phyloP scores from a whole-genome alignment of 2,888 invertebrate genomes.

The Hybos culiciformis region DNA sequence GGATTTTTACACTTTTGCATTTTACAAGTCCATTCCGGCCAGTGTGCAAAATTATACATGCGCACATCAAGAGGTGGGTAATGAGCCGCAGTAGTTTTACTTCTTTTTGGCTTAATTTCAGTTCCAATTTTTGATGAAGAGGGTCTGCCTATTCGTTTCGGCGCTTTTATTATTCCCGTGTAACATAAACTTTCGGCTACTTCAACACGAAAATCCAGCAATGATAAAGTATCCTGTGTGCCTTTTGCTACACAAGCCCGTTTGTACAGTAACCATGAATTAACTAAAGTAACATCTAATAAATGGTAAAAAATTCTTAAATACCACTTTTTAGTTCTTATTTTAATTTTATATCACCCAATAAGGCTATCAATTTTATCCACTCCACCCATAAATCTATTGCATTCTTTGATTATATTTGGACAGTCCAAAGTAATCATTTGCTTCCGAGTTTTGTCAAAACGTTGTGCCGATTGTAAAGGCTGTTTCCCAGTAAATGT shows the following conservation, averaged over 20 bases:
- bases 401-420: constrained; percentile 6
- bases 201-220: neutral
- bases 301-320: constrained; percentile 9
- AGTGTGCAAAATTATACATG: neutral
- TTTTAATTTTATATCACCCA: constrained; percentile 9
- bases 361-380: constrained; percentile 12
- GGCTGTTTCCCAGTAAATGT: constrained; percentile 11
- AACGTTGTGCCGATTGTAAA: constrained; percentile 5
- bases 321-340: constrained; percentile 11
- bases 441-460: constrained; percentile 5
- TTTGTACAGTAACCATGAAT: constrained; percentile 4
- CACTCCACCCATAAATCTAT: constrained; percentile 7
- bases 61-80: neutral
- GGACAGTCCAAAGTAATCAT: constrained; percentile 9
- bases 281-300: constrained; percentile 8
- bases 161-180: neutral
- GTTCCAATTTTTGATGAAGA: neutral
- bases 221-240: neutral
- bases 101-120: neutral
- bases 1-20: neutral
- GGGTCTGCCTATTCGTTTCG: neutral
- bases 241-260: neutral
- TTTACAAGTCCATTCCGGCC: neutral
- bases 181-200: neutral
- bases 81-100: neutral